Conservation (phyloP, 2,113 vertebrate genomes). For the Oryzias javanicus region DNA sequence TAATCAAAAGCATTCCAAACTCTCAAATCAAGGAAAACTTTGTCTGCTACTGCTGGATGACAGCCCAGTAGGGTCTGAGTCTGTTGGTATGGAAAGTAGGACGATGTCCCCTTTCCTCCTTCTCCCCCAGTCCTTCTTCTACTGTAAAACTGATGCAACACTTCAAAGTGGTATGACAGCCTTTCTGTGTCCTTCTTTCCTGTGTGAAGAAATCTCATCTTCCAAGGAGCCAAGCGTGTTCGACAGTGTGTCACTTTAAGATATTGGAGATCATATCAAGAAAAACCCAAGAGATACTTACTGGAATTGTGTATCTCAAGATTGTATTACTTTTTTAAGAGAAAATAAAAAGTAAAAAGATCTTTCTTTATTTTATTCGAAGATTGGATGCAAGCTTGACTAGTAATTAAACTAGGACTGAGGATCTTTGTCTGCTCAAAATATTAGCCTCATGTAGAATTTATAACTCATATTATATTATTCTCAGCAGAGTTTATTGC, state of each 20-base stretch:
- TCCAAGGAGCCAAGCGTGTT: slow-evolving; percentile 11
- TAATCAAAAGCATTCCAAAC: too few relatives aligned
- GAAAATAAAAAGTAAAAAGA: too few relatives aligned
- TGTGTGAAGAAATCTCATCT: slow-evolving; percentile 19
- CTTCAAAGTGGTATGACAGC: slow-evolving; percentile 16
- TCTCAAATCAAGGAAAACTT: too few relatives aligned
- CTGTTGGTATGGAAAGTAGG: too few relatives aligned
- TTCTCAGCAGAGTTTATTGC: too few relatives aligned
- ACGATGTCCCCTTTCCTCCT: neutral
- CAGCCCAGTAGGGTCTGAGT: too few relatives aligned
- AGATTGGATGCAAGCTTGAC: too few relatives aligned
- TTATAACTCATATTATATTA: too few relatives aligned
- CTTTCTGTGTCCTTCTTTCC: slow-evolving; percentile 15
- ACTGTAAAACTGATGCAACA: slow-evolving; percentile 14
- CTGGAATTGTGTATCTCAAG: slow-evolving; percentile 17
- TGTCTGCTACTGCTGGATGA: too few relatives aligned
- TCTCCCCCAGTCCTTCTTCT: neutral
- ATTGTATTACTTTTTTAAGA: slow-evolving; percentile 14
- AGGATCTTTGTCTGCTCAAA: neutral
- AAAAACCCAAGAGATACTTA: slow-evolving; percentile 38
- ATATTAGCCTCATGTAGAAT: too few relatives aligned
- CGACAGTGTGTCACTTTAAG: slow-evolving; percentile 32
- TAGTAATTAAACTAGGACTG: neutral
- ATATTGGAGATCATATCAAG: slow-evolving; percentile 41
- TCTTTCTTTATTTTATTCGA: too few relatives aligned